A percentile compares a stretch with the other conserved stretches of the same genome.
phyloP scores from a whole-genome alignment of 2,888 invertebrate genomes.

The Endotricha flammealis region DNA sequence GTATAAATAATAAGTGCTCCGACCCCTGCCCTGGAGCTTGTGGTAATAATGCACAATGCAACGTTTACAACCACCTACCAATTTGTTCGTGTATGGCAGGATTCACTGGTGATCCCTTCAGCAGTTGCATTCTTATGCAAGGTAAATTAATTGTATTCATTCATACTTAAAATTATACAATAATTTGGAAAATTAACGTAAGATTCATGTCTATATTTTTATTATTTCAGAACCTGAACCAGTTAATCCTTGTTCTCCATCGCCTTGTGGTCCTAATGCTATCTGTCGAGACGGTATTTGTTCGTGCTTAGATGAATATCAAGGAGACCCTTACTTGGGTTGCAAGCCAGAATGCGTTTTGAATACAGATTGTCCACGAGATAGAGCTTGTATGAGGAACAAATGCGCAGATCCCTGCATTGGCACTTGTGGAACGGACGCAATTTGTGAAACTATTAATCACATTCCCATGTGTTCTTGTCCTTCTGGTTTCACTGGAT shows the following conservation, averaged over 20 bases:
- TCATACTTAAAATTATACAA: conserved; percentile 5
- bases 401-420: conserved; percentile 86
- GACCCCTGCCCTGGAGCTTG: conserved; percentile 90
- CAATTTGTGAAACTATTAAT: conserved; percentile 80
- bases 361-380: conserved; percentile 83
- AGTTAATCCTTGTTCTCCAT: conserved; percentile 81
- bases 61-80: conserved; percentile 84
- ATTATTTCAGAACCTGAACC: conserved; percentile 28
- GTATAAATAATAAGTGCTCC: conserved; percentile 83
- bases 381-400: conserved; percentile 84
- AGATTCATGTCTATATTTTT: too few relatives aligned
- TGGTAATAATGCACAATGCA: conserved; percentile 85
- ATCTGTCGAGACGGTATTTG: conserved; percentile 82
- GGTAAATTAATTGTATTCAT: conserved; percentile 32
- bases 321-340: conserved; percentile 84
- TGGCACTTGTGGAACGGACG: conserved; percentile 82
- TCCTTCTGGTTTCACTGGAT: conserved; percentile 80
- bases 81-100: conserved; percentile 82
- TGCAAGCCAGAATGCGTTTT: conserved; percentile 89
- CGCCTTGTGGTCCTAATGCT: conserved; percentile 83
- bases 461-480: conserved; percentile 85
- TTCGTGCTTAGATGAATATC: conserved; percentile 83
- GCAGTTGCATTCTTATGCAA: conserved; percentile 54
- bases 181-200: too few relatives aligned
- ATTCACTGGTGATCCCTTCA: conserved; percentile 86